Conservation (phyloP, 2,113 vertebrate species). For the Dryoscopus gambensis region DNA sequence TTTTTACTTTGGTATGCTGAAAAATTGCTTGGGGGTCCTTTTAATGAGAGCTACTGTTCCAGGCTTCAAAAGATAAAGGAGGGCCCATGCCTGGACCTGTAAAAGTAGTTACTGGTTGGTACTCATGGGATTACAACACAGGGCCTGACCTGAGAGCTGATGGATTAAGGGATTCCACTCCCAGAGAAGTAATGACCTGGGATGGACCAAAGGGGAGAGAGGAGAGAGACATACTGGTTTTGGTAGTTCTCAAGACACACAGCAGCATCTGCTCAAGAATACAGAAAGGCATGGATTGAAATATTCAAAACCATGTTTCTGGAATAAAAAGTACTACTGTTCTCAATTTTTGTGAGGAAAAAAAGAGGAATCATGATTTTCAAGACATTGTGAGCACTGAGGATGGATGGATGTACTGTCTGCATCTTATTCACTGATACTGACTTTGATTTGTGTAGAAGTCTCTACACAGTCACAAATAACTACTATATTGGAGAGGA, state of each 20-base stretch:
- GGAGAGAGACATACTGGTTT: background rate
- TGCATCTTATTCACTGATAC: background rate
- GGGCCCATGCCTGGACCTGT: background rate
- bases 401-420: background rate
- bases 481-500: background rate
- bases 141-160: background rate
- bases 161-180: background rate
- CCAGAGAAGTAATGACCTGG: background rate
- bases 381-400: background rate
- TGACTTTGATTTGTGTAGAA: background rate
- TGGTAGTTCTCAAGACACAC: background rate
- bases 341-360: background rate
- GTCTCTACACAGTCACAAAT: background rate
- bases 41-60: background rate
- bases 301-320: background rate
- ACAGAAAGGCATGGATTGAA: background rate
- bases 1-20: conserved; percentile 20
- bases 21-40: conserved; percentile 25
- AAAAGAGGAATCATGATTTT: background rate
- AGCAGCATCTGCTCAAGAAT: background rate
- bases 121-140: background rate
- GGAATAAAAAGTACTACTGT: background rate
- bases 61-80: conserved; percentile 10
- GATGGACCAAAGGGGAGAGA: background rate
- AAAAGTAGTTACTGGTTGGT: background rate